Percentiles rank a stretch among this genome's conserved stretches.
phyloP scores from a whole-genome alignment of 2,888 invertebrate species.

The Lasiommata megera region DNA sequence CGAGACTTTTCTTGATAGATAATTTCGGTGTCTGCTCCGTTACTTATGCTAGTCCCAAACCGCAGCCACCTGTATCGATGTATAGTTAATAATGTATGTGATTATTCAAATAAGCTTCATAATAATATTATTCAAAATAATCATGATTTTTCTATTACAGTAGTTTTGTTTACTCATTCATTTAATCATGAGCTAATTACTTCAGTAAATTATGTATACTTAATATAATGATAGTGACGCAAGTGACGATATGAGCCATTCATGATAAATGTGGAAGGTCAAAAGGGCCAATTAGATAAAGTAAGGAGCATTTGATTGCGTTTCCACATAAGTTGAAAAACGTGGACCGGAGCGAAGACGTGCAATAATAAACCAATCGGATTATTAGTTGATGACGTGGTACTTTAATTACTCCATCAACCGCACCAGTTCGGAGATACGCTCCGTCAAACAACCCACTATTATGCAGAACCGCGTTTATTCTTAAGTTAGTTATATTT shows the following conservation, averaged over 20 bases:
- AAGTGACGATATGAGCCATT: slow-evolving; percentile 7
- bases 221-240: slow-evolving; percentile 13
- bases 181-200: slow-evolving; percentile 21
- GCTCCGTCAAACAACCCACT: background rate
- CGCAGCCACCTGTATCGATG: slow-evolving; percentile 55
- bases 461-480: background rate
- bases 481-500: slow-evolving; percentile 9
- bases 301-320: slow-evolving; percentile 2
- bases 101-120: slow-evolving; percentile 22
- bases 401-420: background rate
- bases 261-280: slow-evolving; percentile 19
- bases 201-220: slow-evolving; percentile 17
- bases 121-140: slow-evolving; percentile 17
- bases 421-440: background rate
- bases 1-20: slow-evolving; percentile 11
- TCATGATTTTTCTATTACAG: slow-evolving; percentile 20
- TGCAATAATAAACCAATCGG: background rate
- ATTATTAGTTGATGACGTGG: background rate
- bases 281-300: slow-evolving; percentile 17
- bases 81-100: slow-evolving; percentile 21
- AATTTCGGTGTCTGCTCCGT: slow-evolving; percentile 19
- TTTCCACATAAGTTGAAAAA: background rate
- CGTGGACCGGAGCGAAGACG: background rate
- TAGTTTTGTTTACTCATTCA: slow-evolving; percentile 29
- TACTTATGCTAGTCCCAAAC: slow-evolving; percentile 66